Conservation (phyloP, 2,888 invertebrate genomes). For the Stratiomys singularior region DNA sequence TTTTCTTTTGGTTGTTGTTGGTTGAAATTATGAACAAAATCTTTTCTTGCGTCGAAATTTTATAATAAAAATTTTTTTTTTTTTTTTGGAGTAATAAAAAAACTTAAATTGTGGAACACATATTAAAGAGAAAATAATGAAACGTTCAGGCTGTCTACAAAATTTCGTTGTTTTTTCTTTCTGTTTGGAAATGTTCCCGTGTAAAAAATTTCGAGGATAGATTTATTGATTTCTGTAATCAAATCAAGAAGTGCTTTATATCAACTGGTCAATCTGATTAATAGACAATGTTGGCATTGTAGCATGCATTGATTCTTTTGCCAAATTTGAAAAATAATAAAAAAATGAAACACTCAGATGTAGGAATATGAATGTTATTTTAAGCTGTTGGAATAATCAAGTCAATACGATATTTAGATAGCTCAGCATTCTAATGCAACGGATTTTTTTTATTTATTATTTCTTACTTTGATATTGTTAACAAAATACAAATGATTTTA, state of each 20-base stretch:
- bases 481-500: too few species aligned
- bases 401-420: too few species aligned
- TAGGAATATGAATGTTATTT: too few species aligned
- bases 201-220: not conserved
- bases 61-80: not conserved
- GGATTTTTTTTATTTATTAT: too few species aligned
- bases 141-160: not conserved
- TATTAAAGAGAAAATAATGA: not conserved
- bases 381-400: too few species aligned
- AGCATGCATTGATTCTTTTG: too few species aligned
- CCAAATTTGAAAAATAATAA: too few species aligned
- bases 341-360: too few species aligned
- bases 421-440: too few species aligned
- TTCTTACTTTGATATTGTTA: too few species aligned
- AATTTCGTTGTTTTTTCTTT: not conserved
- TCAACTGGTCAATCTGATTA: not conserved
- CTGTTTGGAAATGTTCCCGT: not conserved
- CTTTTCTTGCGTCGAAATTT: conserved; percentile 2
- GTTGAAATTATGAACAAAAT: conserved; percentile 1
- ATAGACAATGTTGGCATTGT: too few species aligned
- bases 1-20: conserved; percentile 39
- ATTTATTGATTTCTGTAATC: too few species aligned
- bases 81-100: not conserved
- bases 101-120: not conserved
- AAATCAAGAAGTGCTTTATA: not conserved